Evolutionary conservation across 1,140 invertebrate genomes (phyloP).

Genomic region (Cherax destructor): DNA sequence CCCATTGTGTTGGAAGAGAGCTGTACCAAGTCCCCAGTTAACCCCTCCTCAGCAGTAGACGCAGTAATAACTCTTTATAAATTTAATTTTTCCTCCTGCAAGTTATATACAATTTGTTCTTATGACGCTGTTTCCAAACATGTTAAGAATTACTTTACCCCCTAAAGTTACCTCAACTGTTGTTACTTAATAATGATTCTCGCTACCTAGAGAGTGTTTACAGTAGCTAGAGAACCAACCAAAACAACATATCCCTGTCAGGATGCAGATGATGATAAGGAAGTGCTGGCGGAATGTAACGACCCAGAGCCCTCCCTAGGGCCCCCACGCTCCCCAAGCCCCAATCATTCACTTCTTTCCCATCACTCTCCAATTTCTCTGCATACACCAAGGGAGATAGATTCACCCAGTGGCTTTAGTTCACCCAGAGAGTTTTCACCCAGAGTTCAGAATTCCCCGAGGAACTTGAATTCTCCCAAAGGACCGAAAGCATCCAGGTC

Average conservation of each 20-base stretch:
- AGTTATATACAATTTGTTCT: conserved; percentile 29
- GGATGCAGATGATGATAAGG: conserved; percentile 71
- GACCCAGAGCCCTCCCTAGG: conserved; percentile 61
- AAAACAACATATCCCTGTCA: conserved; percentile 72
- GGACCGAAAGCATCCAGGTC: conserved; percentile 12
- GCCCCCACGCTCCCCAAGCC: conserved; percentile 53
- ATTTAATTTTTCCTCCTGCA: conserved; percentile 35
- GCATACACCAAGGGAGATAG: conserved; percentile 18
- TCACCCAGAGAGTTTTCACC: conserved; percentile 3
- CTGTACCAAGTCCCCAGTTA: conserved; percentile 52
- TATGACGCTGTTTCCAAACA: conserved; percentile 35
- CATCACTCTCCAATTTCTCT: conserved; percentile 31
- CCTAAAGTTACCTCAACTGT: conserved; percentile 56
- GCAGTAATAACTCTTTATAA: conserved; percentile 58
- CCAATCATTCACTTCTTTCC: conserved; percentile 47
- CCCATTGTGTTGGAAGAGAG: conserved; percentile 52
- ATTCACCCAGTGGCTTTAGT: conserved; percentile 25
- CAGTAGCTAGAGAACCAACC: conserved; percentile 70
- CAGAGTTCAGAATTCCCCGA: conserved; percentile 13
- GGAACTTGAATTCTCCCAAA: conserved; percentile 36
- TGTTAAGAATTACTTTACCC: conserved; percentile 58
- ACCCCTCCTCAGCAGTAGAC: conserved; percentile 64
- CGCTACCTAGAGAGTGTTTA: conserved; percentile 45
- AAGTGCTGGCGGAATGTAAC: conserved; percentile 64
- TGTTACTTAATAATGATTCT: conserved; percentile 51